phyloP scores from a whole-genome alignment of 2,888 invertebrate species.

The Plagodis pulveraria region DNA sequence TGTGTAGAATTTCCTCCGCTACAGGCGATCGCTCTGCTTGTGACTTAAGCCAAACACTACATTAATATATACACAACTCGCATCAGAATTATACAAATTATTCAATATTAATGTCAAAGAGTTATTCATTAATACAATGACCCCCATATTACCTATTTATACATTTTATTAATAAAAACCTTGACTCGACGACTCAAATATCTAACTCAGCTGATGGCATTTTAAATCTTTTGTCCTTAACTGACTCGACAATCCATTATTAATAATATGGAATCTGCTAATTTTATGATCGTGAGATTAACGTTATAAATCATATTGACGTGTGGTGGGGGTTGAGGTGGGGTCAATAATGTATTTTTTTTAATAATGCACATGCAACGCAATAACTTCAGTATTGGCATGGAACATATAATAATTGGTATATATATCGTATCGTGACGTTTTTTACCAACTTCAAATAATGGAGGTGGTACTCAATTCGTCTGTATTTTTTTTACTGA shows the following conservation, averaged over 20 bases:
- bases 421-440: too few species aligned
- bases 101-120: slow-evolving; percentile 18
- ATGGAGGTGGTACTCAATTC: too few species aligned
- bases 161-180: slow-evolving; percentile 18
- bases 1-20: neutral
- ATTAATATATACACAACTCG: slow-evolving; percentile 19
- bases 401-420: too few species aligned
- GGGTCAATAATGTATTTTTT: too few species aligned
- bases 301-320: too few species aligned
- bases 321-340: too few species aligned
- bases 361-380: too few species aligned
- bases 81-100: slow-evolving; percentile 21
- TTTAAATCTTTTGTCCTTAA: slow-evolving; percentile 20
- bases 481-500: too few species aligned
- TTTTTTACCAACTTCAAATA: too few species aligned
- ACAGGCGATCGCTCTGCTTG: neutral
- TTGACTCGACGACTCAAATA: slow-evolving; percentile 25
- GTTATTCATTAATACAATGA: slow-evolving; percentile 55
- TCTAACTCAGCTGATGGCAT: slow-evolving; percentile 20
- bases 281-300: too few species aligned
- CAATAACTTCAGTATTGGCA: too few species aligned
- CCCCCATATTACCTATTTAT: slow-evolving; percentile 50
- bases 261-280: too few species aligned
- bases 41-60: slow-evolving; percentile 11
- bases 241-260: slow-evolving; percentile 16